These are phyloP conservation scores for Takifugu flavidus DNA, from an alignment of 2,113 vertebrate species.

Conservation along the genomic window DNA sequence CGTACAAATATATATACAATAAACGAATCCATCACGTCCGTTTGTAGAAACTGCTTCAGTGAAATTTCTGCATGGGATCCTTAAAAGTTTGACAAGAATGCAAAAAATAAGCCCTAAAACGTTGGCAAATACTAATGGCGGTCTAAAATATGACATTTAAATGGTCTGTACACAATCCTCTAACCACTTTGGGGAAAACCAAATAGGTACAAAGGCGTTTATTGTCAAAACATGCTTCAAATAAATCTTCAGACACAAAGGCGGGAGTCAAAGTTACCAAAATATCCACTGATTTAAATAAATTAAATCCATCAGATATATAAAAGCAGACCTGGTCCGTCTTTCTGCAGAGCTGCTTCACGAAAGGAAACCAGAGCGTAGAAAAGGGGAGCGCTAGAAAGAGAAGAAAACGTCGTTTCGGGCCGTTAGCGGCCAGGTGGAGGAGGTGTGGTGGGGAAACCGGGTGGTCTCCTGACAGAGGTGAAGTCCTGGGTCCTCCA, in stretches of 20 bases:
- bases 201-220: conserved; percentile 42
- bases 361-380: conserved; percentile 36
- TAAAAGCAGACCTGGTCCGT: conserved; percentile 50
- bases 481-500: conserved; percentile 34
- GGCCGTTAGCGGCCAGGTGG: conserved; percentile 50
- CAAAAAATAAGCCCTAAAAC: conserved; percentile 7
- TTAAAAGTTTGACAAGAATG: not conserved
- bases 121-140: conserved; percentile 9
- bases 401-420: conserved; percentile 33
- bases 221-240: conserved; percentile 58
- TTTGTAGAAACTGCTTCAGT: not conserved
- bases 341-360: conserved; percentile 48
- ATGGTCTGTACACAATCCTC: conserved; percentile 12
- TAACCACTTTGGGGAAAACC: conserved; percentile 24
- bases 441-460: conserved; percentile 58
- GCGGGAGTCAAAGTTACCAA: conserved; percentile 43
- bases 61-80: not conserved
- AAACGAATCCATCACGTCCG: conserved; percentile 17
- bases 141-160: conserved; percentile 36
- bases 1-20: conserved; percentile 57
- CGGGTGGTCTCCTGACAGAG: conserved; percentile 23
- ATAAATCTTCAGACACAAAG: conserved; percentile 56
- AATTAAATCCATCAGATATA: conserved; percentile 67
- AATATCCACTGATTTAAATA: conserved; percentile 72
- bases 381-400: conserved; percentile 39